Conservation (phyloP, 2,113 vertebrate species). For the Festucalex cinctus region DNA sequence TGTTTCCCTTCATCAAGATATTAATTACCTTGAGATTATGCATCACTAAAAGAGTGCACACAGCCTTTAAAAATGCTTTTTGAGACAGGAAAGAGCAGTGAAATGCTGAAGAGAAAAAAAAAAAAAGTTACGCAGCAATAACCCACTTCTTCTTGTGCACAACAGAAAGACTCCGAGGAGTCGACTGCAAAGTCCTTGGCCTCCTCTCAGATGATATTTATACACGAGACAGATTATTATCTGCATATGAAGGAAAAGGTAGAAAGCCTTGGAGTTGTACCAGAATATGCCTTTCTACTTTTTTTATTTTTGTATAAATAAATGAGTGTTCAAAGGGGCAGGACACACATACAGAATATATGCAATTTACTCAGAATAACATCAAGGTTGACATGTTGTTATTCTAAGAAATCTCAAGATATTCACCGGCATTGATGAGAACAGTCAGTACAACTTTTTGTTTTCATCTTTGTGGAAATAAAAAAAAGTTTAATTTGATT, state of each 20-base stretch:
- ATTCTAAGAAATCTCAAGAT: background rate
- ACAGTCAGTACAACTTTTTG: background rate
- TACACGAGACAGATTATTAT: constrained; percentile 45
- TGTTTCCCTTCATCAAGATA: background rate
- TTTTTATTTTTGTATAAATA: constrained; percentile 4
- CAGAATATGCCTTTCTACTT: constrained; percentile 37
- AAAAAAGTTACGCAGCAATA: constrained; percentile 29
- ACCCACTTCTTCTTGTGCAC: constrained; percentile 38
- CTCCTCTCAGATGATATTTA: constrained; percentile 45
- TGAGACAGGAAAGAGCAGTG: constrained; percentile 34
- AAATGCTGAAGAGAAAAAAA: constrained; percentile 34
- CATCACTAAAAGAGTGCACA: background rate
- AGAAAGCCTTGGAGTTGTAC: constrained; percentile 32
- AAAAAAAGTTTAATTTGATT: too few relatives aligned
- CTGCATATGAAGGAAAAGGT: constrained; percentile 37
- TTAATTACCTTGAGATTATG: constrained; percentile 6
- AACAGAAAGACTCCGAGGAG: constrained; percentile 37
- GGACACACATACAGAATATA: background rate
- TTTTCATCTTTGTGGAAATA: background rate
- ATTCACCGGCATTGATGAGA: background rate
- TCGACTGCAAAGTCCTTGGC: constrained; percentile 21
- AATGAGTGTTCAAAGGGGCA: background rate
- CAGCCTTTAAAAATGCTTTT: constrained; percentile 38
- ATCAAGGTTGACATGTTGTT: background rate
- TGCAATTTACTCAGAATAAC: background rate